phyloP scores from a whole-genome alignment of 2,113 vertebrate species.

The Trematocara unimaculatum region DNA sequence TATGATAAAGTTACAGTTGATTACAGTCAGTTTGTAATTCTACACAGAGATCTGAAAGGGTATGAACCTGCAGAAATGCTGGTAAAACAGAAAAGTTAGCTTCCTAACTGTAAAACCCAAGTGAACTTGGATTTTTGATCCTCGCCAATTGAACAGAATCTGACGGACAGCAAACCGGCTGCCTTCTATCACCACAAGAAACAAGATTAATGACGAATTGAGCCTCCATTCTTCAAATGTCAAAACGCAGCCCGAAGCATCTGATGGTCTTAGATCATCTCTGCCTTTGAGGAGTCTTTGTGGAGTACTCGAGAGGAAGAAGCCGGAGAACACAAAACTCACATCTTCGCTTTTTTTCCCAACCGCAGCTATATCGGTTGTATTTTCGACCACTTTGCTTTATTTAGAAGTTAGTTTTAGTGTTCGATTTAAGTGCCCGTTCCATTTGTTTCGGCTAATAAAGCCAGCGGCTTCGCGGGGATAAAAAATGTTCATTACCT shows the following conservation, averaged over 20 bases:
- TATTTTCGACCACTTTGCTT: slow-evolving; percentile 31
- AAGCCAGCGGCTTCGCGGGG: slow-evolving; percentile 33
- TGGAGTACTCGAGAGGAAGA: background rate
- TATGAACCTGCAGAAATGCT: background rate
- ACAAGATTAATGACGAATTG: slow-evolving; percentile 17
- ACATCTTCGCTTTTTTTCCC: background rate
- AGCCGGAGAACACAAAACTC: background rate
- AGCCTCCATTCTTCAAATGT: slow-evolving; percentile 4
- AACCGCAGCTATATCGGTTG: background rate
- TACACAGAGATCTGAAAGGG: background rate
- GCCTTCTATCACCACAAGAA: background rate
- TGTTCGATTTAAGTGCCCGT: slow-evolving; percentile 43
- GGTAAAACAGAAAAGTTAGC: background rate
- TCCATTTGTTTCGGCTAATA: slow-evolving; percentile 56
- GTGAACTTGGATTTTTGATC: background rate
- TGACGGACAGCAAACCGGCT: background rate
- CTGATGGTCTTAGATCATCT: background rate
- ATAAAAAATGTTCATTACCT: slow-evolving; percentile 67
- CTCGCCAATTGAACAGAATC: background rate
- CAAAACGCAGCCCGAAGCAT: background rate
- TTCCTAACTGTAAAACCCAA: background rate
- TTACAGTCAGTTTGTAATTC: background rate
- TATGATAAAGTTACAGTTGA: background rate
- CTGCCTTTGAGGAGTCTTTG: background rate
- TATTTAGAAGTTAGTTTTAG: slow-evolving; percentile 54